Base-by-base conservation (phyloP, 2,113 vertebrate species). In the Irena cyanogastra region DNA sequence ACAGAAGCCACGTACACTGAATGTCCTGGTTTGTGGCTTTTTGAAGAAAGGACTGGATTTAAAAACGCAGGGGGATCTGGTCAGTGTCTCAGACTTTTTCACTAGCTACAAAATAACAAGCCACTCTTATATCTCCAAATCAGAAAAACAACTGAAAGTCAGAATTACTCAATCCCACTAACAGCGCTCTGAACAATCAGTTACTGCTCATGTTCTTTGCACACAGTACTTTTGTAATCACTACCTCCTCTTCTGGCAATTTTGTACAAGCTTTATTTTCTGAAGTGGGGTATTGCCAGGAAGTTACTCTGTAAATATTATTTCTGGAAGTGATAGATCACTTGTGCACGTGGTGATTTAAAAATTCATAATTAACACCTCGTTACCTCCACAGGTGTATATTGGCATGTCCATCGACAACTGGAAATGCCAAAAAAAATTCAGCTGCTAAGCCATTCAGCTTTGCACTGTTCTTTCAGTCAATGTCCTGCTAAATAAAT, bases 291-390 rank as follows among this genome's bases (percentile, higher is more conserved):
- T 74, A 69, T 69, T 95, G 78, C 87, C 90, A 95, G 33, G 66
- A 31, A 96, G 84, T 54, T 89, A 53, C 82, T 88, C 66, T 63
- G 63, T 88, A 95, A 95, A 96, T 94, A 93, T 95, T 94, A 77
- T 83, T 89, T 91, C 71, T 95, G 90, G 89, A 92, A 90, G 50
- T 14, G 42, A 93, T 10, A 65, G 49, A 72, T 80, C 45, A 63
- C 30, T 76, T 50, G 16, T 80, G 86, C 90, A 80, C 23, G 41
- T 3, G 13, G 41, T 65, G 63, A 92, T 86, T 93, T 83, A 83
- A 89, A 90, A 90, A 69, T 49, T 63, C 69, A n/a, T 74, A 94
- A 93, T 93, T 87, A 95, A 94, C 82, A 95, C 86, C 64, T 89
- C 4, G 0, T 77, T 95, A 91, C 78, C 50, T 95, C n/a, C 60